phyloP scores from a whole-genome alignment of 2,113 vertebrate species.

The Catharus bicknelli region DNA sequence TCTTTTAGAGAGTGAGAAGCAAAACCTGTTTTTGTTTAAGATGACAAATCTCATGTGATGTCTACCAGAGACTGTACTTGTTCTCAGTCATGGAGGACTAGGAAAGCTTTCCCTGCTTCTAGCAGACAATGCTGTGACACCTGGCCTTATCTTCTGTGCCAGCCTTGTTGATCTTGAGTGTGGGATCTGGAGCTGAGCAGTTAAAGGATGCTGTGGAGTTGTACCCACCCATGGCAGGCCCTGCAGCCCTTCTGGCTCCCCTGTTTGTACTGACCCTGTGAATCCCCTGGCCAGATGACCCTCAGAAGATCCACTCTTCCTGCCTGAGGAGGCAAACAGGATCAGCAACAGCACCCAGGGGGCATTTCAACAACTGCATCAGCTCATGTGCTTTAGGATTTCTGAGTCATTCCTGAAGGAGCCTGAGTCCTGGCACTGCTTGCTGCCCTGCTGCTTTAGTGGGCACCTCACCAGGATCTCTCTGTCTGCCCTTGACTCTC shows the following conservation, averaged over 20 bases:
- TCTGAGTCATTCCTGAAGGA: background rate
- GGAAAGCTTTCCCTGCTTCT: background rate
- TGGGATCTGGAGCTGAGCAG: background rate
- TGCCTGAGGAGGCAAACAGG: background rate
- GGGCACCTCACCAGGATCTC: background rate
- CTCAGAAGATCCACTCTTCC: background rate
- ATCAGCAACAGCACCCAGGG: background rate
- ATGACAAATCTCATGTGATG: background rate
- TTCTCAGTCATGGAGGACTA: rapidly evolving
- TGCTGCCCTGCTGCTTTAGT: background rate
- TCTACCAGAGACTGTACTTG: background rate
- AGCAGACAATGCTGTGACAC: background rate
- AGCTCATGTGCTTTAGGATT: background rate
- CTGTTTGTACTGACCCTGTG: background rate
- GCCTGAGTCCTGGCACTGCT: background rate
- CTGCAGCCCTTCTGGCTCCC: background rate
- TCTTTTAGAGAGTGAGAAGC: background rate
- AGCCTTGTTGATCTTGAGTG: rapidly evolving
- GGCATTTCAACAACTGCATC: background rate
- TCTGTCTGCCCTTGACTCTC: background rate
- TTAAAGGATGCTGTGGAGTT: too few species aligned
- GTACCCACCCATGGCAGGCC: rapidly evolving
- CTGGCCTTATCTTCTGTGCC: background rate
- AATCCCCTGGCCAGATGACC: rapidly evolving
- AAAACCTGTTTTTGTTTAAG: background rate